Base-by-base conservation (phyloP, 2,888 invertebrate species). In the Steinernema hermaphroditum region DNA sequence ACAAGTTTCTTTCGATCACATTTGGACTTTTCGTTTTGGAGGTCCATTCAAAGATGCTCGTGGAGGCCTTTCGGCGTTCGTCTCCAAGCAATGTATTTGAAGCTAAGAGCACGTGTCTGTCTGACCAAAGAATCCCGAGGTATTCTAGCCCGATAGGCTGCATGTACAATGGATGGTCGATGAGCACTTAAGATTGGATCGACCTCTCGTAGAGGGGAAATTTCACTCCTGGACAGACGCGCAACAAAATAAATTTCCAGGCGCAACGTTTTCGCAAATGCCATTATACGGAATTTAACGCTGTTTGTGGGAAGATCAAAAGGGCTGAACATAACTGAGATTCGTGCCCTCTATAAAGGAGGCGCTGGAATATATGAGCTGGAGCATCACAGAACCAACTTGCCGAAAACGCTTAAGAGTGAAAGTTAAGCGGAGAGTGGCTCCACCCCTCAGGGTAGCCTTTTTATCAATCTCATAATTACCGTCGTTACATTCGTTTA, bases 391-490 rank as follows among this genome's bases (percentile, higher is more conserved):
- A 37, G 37, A n/a, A n/a, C 37, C 37, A 37, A 12, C 37, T 37
- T 37, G 37, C 37, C 37, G 37, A 37, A 37, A 37, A 37, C 6
- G 37, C 37, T 12, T 37, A 37, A 37, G 4, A 37, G 37, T 37
- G 37, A 37, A 37, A 37, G 37, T 12, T 37, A 37, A 37, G 37
- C 37, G 37, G 37, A n/a, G 22, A 12, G 14, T n/a, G 16, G 62
- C 32, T 62, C 62, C 62, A 34, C 62, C 62, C 19, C 22, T 19
- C 50, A 19, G 50, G 22, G 16, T n/a, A 46, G 12, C 22, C 50
- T 19, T 50, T 50, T 50, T 50, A 50, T 50, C 19, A 22, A 24
- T 62, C 62, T 37, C 37, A 37, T 62, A 62, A 62, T 62, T 62
- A 34, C 62, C 62, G 62, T 62, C 62, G 62, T 62, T 62, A 50